Base-by-base conservation (phyloP, 2,888 invertebrate species). In the Noctua pronuba region DNA sequence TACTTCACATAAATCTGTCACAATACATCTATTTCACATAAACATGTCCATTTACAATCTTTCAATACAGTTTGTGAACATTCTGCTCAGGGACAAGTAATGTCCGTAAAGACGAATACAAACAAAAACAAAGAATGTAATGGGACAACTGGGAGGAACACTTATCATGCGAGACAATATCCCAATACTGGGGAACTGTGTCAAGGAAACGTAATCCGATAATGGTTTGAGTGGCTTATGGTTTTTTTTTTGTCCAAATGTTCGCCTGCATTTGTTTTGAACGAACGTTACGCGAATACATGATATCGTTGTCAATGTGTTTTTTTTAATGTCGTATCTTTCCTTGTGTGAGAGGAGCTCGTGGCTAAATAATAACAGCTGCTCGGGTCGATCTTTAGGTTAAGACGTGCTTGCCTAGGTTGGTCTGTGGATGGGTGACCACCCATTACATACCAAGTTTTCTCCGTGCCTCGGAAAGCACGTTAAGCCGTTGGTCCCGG, bases 191-290 rank as follows among this genome's bases (percentile, higher is more conserved):
- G 31, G 31, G 24, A 73, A 66, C 11, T 72, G n/a, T 72, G 65
- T 49, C 79, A 66, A 49, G 41, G 65, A 65, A 49, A 79, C 31
- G 5, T 58, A 55, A 77, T 55, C 35, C 55, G 13, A 44, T 70
- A 78, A 72, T 58, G 49, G 31, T 0, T 72, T 58, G 31, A 38
- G 71, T 64, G 38, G 35, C 24, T 78, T 41, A 16, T 28, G 38
- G 55, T 16, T 65, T 41, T 24, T 41, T 24, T 52, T 76, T 46
- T 70, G n/a, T 65, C n/a, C 28, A 69, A 62, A 69, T 69, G 24
- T n/a, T 31, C 31, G 21, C n/a, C 7, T 77, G 52, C 8, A 24
- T 64, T 77, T 65, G 11, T 71, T 55, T 71, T 55, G 16, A 69
- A 24, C 21, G 52, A 35, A 44, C n/a, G 28, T 35, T 35, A 8